Percentiles rank a stretch among this genome's conserved stretches.
Conservation (phyloP, 2,888 invertebrate species). For the Leptothorax acervorum region DNA sequence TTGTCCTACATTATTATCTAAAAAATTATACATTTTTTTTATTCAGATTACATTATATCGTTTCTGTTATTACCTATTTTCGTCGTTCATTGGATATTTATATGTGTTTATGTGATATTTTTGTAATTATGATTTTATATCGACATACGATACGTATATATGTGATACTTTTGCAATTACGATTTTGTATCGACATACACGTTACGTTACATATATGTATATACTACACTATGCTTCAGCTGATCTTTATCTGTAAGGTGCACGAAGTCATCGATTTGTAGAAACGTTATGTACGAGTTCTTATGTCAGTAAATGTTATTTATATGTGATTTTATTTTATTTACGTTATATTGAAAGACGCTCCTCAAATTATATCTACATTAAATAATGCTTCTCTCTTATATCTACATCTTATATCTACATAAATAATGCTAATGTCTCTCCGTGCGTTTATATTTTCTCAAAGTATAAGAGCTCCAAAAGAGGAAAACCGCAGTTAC, state of each 20-base stretch:
- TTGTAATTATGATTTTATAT: conserved; percentile 5
- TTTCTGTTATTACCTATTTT: background rate
- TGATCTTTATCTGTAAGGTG: conserved; percentile 3
- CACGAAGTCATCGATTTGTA: conserved; percentile 23
- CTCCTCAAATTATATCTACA: background rate
- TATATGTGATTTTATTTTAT: background rate
- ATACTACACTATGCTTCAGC: background rate
- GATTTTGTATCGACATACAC: background rate
- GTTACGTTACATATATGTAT: background rate
- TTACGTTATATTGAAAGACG: background rate
- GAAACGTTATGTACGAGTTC: background rate
- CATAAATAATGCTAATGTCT: background rate
- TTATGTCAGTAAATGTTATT: background rate
- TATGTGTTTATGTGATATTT: background rate
- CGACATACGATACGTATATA: background rate
- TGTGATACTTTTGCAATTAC: background rate
- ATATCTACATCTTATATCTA: background rate
- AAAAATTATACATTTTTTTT: background rate
- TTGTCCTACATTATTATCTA: conserved; percentile 15
- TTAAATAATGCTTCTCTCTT: background rate
- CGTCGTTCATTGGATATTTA: background rate
- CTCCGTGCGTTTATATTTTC: background rate
- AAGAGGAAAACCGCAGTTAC: background rate
- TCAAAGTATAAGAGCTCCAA: background rate
- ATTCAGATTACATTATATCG: conserved; percentile 19